Conservation (phyloP, 2,113 vertebrate species). For the Pluvianellus socialis region DNA sequence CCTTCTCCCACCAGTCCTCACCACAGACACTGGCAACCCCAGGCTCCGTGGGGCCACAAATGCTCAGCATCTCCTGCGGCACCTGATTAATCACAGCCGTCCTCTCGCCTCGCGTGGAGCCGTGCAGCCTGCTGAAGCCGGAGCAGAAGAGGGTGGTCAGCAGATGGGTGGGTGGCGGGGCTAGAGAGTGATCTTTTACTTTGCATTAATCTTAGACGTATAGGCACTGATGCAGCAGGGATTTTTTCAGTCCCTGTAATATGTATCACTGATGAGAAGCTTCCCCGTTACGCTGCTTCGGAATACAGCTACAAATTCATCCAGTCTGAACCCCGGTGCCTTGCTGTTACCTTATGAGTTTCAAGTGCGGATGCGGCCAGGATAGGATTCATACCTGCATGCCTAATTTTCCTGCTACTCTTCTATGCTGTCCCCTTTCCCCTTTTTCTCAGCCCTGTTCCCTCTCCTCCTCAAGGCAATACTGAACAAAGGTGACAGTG, state of each 20-base stretch:
- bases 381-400: background rate
- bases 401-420: background rate
- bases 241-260: background rate
- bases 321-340: background rate
- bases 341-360: background rate
- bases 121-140: background rate
- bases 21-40: background rate
- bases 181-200: background rate
- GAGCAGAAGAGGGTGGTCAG: constrained; percentile 32
- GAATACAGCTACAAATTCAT: background rate
- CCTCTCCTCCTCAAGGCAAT: background rate
- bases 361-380: background rate
- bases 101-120: background rate
- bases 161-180: constrained; percentile 16
- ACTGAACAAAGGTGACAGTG: background rate
- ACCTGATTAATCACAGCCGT: constrained; percentile 45
- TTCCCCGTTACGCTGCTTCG: background rate
- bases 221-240: constrained; percentile 9
- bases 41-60: background rate
- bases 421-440: background rate
- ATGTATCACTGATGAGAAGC: constrained; percentile 6
- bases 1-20: background rate
- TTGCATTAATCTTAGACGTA: constrained; percentile 19
- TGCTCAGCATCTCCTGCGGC: background rate
- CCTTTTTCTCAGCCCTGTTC: background rate